A percentile compares a stretch with the other conserved stretches of the same genome.
These are phyloP conservation scores for Dioctria rufipes DNA, from an alignment of 2,888 invertebrate genomes.

Conservation along the genomic window DNA sequence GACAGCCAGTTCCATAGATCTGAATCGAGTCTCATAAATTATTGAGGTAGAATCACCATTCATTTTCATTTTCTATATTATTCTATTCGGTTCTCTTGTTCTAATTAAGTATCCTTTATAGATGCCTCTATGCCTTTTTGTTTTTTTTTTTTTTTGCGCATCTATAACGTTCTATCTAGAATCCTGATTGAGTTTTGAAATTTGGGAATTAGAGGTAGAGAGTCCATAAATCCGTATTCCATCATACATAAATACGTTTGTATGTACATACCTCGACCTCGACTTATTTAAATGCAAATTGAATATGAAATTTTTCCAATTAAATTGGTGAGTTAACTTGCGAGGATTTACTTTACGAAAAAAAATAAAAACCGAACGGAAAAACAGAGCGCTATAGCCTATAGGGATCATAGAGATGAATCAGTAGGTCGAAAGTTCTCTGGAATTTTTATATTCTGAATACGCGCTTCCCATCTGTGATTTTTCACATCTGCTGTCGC, in stretches of 20 bases:
- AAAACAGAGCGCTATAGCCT: background rate
- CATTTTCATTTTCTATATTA: background rate
- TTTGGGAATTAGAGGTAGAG: no score
- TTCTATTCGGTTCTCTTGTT: no score
- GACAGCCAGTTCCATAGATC: background rate
- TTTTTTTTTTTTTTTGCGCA: no score
- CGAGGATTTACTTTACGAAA: background rate
- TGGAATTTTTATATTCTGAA: no score
- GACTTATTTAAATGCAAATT: constrained; percentile 17
- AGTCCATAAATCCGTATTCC: no score
- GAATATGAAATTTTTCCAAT: background rate
- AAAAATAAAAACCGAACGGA: background rate
- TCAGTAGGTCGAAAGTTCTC: no score
- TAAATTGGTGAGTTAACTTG: background rate
- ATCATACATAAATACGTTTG: no score
- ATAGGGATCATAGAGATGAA: no score
- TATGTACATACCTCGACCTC: background rate
- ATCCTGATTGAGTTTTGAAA: no score
- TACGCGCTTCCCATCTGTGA: background rate
- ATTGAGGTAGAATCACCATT: background rate
- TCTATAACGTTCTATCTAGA: no score
- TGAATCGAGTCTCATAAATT: background rate
- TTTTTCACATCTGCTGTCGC: background rate
- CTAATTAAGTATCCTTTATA: background rate
- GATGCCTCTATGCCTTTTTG: no score